Conservation (phyloP, 2,888 invertebrate species). For the Ophion ventricosus region DNA sequence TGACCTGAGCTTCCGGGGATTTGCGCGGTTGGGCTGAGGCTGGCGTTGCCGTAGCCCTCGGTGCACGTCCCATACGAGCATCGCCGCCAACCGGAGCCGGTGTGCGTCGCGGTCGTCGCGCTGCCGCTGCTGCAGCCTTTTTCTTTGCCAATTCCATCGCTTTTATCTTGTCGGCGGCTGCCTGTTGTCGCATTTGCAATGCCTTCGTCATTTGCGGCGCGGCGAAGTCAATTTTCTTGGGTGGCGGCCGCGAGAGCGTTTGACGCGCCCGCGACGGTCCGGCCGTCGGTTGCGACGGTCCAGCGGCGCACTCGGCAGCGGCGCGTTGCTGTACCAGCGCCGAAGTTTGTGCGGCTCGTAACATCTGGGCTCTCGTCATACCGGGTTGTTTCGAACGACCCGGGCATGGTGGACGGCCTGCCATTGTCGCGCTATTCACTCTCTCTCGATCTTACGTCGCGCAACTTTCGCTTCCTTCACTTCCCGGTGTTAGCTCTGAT, state of each 20-base stretch:
- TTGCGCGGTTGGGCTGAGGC: slow-evolving; percentile 1
- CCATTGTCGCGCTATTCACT: slow-evolving; percentile 45
- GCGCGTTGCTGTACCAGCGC: slow-evolving; percentile 62
- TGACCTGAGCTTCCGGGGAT: neutral
- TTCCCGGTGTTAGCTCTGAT: neutral
- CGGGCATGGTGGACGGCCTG: slow-evolving; percentile 27
- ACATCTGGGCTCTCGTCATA: slow-evolving; percentile 71
- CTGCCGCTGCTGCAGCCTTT: neutral
- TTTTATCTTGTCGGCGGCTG: slow-evolving; percentile 70
- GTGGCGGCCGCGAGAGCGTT: slow-evolving; percentile 49
- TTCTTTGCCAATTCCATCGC: slow-evolving; percentile 68
- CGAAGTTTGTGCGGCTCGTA: slow-evolving; percentile 72
- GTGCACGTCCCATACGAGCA: slow-evolving; percentile 47
- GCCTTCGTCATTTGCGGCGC: slow-evolving; percentile 75
- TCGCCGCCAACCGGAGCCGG: slow-evolving; percentile 73
- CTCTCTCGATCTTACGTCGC: neutral
- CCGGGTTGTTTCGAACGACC: slow-evolving; percentile 51
- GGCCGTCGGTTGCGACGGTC: neutral
- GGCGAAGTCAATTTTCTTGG: slow-evolving; percentile 74
- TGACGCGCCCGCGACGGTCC: slow-evolving; percentile 32
- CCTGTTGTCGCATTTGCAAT: slow-evolving; percentile 76
- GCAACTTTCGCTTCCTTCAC: neutral
- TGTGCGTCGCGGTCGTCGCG: slow-evolving; percentile 67
- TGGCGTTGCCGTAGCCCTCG: neutral
- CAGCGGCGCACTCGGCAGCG: slow-evolving; percentile 27